These are phyloP conservation scores for Oedothorax gibbosus DNA, from an alignment of 1,140 invertebrate genomes.

Conservation along the genomic window DNA sequence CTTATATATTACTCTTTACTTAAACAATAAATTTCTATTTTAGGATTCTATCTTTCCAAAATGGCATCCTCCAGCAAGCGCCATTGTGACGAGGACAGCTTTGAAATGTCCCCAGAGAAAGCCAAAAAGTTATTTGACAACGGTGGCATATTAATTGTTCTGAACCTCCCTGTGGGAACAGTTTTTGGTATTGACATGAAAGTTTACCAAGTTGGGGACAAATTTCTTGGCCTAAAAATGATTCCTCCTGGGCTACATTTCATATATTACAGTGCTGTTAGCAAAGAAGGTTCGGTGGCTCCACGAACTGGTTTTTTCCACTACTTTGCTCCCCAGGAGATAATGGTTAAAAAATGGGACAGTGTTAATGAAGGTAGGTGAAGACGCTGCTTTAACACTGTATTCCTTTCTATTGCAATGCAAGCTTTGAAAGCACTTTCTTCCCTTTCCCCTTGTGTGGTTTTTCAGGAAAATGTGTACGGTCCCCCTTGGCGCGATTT, in stretches of 20 bases:
- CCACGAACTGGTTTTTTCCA: conserved; percentile 91
- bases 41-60: neutral
- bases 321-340: conserved; percentile 83
- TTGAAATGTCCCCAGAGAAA: conserved; percentile 80
- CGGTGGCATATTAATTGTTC: conserved; percentile 79
- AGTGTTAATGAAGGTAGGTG: conserved; percentile 68
- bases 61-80: conserved; percentile 42
- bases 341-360: conserved; percentile 90
- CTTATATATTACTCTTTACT: too few relatives aligned
- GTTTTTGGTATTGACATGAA: conserved; percentile 89
- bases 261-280: conserved; percentile 82
- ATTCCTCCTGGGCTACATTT: conserved; percentile 97
- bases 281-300: conserved; percentile 73
- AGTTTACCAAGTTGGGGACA: conserved; percentile 90
- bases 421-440: too few relatives aligned
- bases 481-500: too few relatives aligned
- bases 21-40: too few relatives aligned
- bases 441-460: too few relatives aligned
- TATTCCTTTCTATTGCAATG: too few relatives aligned
- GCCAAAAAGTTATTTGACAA: conserved; percentile 83
- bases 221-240: conserved; percentile 98
- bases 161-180: conserved; percentile 69
- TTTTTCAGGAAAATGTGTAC: too few relatives aligned
- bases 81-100: neutral
- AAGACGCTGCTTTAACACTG: neutral